A percentile compares a stretch with the other conserved stretches of the same genome.
phyloP scores from a whole-genome alignment of 30 jellyfish, hydroid and myxozoan species.

The Chrysaora quinquecirrha region DNA sequence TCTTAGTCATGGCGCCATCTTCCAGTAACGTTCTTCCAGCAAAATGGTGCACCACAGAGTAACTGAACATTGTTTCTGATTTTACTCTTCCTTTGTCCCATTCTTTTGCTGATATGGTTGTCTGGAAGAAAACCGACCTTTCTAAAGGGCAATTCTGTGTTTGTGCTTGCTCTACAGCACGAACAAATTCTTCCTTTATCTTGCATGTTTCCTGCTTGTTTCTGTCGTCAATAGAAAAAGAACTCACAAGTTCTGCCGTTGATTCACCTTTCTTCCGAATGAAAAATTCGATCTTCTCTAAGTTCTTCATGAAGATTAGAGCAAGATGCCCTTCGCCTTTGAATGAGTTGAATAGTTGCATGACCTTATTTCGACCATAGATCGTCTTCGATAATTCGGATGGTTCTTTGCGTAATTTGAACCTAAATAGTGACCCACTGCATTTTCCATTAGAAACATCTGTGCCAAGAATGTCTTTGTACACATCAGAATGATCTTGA shows the following conservation, averaged over 20 bases:
- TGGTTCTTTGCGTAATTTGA: constrained; percentile 54
- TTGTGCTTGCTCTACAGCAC: background rate
- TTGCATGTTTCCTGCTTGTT: background rate
- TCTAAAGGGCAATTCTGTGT: background rate
- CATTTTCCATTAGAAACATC: constrained; percentile 26
- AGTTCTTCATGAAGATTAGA: constrained; percentile 60
- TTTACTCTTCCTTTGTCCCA: background rate
- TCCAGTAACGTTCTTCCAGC: constrained; percentile 26
- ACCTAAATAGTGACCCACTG: constrained; percentile 73
- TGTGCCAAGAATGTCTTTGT: constrained; percentile 2
- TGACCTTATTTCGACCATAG: constrained; percentile 32
- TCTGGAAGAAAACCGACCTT: constrained; percentile 1
- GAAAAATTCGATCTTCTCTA: constrained; percentile 49
- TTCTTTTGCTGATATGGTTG: constrained; percentile 14
- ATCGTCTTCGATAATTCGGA: constrained; percentile 64
- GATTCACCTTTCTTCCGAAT: constrained; percentile 18
- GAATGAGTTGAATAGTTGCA: constrained; percentile 44
- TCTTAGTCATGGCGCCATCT: constrained; percentile 9
- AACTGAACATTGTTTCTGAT: background rate
- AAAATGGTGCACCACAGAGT: constrained; percentile 11
- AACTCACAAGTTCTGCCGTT: constrained; percentile 20
- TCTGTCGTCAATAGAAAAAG: constrained; percentile 20
- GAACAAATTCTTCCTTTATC: background rate
- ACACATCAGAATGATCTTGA: background rate
- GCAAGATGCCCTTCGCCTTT: constrained; percentile 62